A percentile compares a stretch with the other conserved stretches of the same genome.
phyloP scores from a whole-genome alignment of 2,888 invertebrate genomes.

The Biston stratarius region DNA sequence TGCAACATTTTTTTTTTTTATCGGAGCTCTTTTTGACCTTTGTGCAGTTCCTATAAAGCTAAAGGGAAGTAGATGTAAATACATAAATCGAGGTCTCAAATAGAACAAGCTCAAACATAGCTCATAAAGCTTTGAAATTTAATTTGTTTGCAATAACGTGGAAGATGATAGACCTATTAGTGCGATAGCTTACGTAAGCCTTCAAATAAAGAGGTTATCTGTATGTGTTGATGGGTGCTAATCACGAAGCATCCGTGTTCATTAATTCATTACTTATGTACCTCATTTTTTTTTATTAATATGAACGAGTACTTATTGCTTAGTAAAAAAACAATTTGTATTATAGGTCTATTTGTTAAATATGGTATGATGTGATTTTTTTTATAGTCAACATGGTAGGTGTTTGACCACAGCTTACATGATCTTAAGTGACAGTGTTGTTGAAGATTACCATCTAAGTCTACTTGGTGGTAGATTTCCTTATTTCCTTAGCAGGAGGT shows the following conservation, averaged over 20 bases:
- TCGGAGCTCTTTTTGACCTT: no score
- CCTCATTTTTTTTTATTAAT: constrained; percentile 8
- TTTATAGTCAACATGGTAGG: no score
- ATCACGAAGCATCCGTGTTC: constrained; percentile 25
- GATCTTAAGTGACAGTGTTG: no score
- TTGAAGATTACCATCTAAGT: no score
- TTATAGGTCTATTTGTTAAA: not conserved
- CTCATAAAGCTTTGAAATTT: not conserved
- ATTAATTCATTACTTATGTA: constrained; percentile 7
- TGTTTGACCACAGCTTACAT: no score
- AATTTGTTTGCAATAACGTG: constrained; percentile 7
- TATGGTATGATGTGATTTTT: not conserved
- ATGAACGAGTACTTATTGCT: not conserved
- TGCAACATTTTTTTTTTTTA: no score
- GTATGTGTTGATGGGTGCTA: constrained; percentile 14
- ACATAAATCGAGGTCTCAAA: no score
- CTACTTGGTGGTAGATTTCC: no score
- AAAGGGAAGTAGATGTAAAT: no score
- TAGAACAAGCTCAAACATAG: no score
- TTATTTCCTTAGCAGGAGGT: no score
- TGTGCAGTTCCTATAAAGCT: no score
- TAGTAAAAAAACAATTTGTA: constrained; percentile 1
- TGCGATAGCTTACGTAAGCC: constrained; percentile 17
- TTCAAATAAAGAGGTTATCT: constrained; percentile 18
- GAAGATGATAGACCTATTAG: constrained; percentile 12